Base-by-base conservation (phyloP, 2,888 invertebrate species). In the Drosophila infuscata region DNA sequence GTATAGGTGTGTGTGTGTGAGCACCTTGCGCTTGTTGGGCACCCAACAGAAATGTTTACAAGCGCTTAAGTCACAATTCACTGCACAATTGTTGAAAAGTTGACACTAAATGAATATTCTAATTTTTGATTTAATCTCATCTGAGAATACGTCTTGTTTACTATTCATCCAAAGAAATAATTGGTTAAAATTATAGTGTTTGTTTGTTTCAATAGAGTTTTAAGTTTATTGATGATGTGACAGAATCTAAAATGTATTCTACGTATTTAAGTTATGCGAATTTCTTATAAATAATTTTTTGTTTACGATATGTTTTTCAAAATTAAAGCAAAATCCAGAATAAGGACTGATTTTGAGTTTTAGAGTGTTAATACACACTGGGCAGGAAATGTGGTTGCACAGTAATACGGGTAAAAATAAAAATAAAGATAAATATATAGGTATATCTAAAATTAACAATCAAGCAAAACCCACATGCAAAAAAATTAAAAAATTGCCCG, bases 21-120 rank as follows among this genome's bases (percentile, higher is more conserved):
- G 63, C 66, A 66, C 62, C 12, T 30, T 52, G 62, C 66, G 59
- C 65, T 56, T 76, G 66, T 67, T 76, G 71, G 51, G 33, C 48
- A 63, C 60, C 43, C 66, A 71, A 57, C 66, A 60, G n/a, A 67
- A 61, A 60, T n/a, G 11, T 46, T 25, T 60, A 38, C 41, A 48
- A 36, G 53, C 41, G 17, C 11, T 25, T n/a, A 15, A 41, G 49
- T 15, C 49, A 33, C 49, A 33, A n/a, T 20, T 29, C 33, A 29
- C 32, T 32, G 43, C 29, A 35, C 41, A 46, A 17, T 51, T 70
- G 29, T 29, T 52, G 46, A 4, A 46, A 15, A 30, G 3, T 56
- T 4, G n/a, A n/a, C 25, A 52, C 29, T 29, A 46, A 46, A 43
- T 43, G 5, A 41, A n/a, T 9, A n/a, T n/a, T n/a, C 4, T 41